A percentile compares a stretch with the other conserved stretches of the same genome.
phyloP scores from a whole-genome alignment of 1,140 invertebrate genomes.

The Telenomus remus region DNA sequence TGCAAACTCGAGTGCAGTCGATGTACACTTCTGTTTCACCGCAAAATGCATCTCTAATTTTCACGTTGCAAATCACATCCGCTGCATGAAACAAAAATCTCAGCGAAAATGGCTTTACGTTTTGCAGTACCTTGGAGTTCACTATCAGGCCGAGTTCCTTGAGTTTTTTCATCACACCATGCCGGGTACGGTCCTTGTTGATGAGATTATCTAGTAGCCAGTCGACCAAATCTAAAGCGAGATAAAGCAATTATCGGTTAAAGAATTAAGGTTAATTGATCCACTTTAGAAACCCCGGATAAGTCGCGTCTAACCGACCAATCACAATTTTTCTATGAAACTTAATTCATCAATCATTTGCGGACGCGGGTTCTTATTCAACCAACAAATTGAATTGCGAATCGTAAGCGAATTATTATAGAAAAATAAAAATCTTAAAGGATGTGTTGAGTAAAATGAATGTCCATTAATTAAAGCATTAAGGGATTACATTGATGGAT shows the following conservation, averaged over 20 bases:
- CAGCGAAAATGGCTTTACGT: too few species aligned
- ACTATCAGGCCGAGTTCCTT: slow-evolving; percentile 86
- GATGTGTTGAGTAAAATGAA: slow-evolving; percentile 7
- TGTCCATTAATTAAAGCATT: slow-evolving; percentile 16
- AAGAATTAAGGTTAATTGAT: slow-evolving; percentile 58
- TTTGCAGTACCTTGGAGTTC: slow-evolving; percentile 76
- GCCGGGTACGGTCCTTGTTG: slow-evolving; percentile 84
- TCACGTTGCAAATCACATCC: neutral
- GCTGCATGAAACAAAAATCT: too few species aligned
- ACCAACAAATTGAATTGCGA: slow-evolving; percentile 28
- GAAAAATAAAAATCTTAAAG: neutral
- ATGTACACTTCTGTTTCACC: neutral
- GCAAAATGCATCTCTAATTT: neutral
- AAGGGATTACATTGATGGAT: slow-evolving; percentile 23
- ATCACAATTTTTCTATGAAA: slow-evolving; percentile 36
- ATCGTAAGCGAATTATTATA: slow-evolving; percentile 7
- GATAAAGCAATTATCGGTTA: slow-evolving; percentile 58
- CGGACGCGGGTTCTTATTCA: too few species aligned
- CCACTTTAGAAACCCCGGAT: slow-evolving; percentile 37
- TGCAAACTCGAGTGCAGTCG: slow-evolving; percentile 20
- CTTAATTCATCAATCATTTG: slow-evolving; percentile 10
- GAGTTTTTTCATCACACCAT: slow-evolving; percentile 87
- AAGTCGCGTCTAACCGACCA: slow-evolving; percentile 47
- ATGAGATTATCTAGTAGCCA: slow-evolving; percentile 88
- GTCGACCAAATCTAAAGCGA: slow-evolving; percentile 84